Evolutionary conservation across 92 coral and sea anemone species (phyloP).

Genomic region (Phenganax marumi): DNA sequence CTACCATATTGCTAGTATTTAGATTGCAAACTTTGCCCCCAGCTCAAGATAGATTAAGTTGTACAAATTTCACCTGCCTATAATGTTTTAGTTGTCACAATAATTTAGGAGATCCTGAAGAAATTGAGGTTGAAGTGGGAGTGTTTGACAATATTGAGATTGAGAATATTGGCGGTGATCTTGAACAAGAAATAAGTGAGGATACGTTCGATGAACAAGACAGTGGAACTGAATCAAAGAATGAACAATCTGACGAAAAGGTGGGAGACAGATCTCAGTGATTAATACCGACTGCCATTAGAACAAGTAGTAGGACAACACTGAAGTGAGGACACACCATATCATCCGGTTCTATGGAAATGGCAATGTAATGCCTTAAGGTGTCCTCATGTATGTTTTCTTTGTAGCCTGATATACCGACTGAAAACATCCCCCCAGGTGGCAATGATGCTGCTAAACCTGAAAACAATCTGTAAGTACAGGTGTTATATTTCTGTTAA

Average conservation of each 20-base stretch:
- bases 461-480: conserved; percentile 29
- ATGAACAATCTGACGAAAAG: conserved; percentile 44
- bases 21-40: neutral
- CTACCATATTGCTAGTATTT: no score
- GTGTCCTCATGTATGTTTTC: neutral
- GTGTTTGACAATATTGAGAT: conserved; percentile 65
- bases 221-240: conserved; percentile 35
- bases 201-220: conserved; percentile 51
- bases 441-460: conserved; percentile 2
- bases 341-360: no score
- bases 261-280: neutral
- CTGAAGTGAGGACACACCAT: no score
- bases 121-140: conserved; percentile 62
- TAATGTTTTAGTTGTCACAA: no score
- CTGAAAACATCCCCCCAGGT: conserved; percentile 33
- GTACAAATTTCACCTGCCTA: neutral
- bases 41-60: neutral
- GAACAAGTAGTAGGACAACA: no score
- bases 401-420: conserved; percentile 15
- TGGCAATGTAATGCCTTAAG: no score
- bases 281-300: no score
- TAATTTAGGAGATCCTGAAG: conserved; percentile 40
- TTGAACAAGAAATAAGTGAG: conserved; percentile 56
- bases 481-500: neutral
- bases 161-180: conserved; percentile 58